Evolutionary conservation across 2,113 vertebrate species (phyloP).

Genomic region (Leptosomus discolor): DNA sequence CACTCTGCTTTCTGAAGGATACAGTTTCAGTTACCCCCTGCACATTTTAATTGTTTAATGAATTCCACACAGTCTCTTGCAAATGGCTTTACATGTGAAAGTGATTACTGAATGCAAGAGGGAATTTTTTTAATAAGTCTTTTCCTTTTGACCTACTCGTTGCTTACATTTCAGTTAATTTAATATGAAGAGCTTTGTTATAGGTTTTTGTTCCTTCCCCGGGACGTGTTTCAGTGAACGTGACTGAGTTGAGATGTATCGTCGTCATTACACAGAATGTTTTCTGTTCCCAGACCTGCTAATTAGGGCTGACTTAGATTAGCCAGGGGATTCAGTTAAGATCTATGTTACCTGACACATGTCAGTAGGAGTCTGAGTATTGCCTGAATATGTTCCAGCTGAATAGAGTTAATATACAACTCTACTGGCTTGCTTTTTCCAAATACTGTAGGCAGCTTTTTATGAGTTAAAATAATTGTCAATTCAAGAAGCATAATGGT

Average conservation of each 20-base stretch:
- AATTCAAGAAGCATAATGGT: neutral
- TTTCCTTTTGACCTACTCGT: constrained; percentile 12
- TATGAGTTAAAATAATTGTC: neutral
- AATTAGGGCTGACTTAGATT: constrained; percentile 24
- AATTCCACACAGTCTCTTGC: constrained; percentile 6
- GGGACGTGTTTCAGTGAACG: neutral
- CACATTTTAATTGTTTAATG: constrained; percentile 38
- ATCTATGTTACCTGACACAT: constrained; percentile 41
- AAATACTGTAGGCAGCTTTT: neutral
- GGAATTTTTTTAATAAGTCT: neutral
- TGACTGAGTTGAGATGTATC: neutral
- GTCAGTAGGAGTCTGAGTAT: constrained; percentile 25
- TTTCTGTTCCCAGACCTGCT: neutral
- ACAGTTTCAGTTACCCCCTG: constrained; percentile 26
- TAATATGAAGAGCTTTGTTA: constrained; percentile 16
- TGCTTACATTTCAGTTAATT: constrained; percentile 33
- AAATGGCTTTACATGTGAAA: neutral
- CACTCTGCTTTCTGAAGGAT: neutral
- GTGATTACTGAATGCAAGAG: constrained; percentile 2
- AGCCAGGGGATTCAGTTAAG: constrained; percentile 21
- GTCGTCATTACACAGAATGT: neutral
- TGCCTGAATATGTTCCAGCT: neutral
- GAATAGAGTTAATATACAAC: neutral
- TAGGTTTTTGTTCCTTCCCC: neutral
- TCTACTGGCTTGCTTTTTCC: neutral